A percentile compares a stretch with the other conserved stretches of the same genome.
phyloP scores from a whole-genome alignment of 92 coral and sea anemone genomes.

The Montipora capitata region DNA sequence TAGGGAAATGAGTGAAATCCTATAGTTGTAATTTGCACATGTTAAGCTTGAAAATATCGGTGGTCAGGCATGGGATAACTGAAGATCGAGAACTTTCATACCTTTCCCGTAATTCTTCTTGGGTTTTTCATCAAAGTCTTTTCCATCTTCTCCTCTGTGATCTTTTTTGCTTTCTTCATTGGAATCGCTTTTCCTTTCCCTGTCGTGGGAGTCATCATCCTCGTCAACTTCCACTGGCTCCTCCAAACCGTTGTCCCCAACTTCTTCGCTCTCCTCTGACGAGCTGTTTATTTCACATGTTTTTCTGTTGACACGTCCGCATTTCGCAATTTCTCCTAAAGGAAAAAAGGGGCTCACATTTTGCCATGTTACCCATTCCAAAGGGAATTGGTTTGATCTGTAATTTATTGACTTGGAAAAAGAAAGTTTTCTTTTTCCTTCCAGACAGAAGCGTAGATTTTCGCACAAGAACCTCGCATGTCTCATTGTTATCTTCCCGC shows the following conservation, averaged over 20 bases:
- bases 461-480: not conserved
- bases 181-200: constrained; percentile 19
- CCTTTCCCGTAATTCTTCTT: too few relatives aligned
- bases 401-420: constrained; percentile 15
- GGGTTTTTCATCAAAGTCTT: too few relatives aligned
- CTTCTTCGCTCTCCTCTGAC: constrained; percentile 37
- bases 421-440: constrained; percentile 3
- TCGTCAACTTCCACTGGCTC: constrained; percentile 21
- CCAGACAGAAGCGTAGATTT: not conserved
- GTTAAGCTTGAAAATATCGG: not conserved
- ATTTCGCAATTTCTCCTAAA: constrained; percentile 28
- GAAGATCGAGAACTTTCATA: too few relatives aligned
- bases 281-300: constrained; percentile 33
- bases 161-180: constrained; percentile 24
- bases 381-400: constrained; percentile 25
- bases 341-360: constrained; percentile 15
- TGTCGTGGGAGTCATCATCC: constrained; percentile 27
- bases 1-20: constrained; percentile 2
- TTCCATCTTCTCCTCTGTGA: constrained; percentile 6
- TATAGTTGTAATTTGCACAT: not conserved
- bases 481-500: not conserved
- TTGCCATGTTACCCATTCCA: constrained; percentile 19
- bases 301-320: constrained; percentile 31
- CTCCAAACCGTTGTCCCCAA: constrained; percentile 18
- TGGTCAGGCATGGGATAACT: too few relatives aligned